Percentiles rank a stretch among this genome's conserved stretches.
These are phyloP conservation scores for Ivindomyrus marchei DNA, from an alignment of 2,113 vertebrate species.

Conservation along the genomic window DNA sequence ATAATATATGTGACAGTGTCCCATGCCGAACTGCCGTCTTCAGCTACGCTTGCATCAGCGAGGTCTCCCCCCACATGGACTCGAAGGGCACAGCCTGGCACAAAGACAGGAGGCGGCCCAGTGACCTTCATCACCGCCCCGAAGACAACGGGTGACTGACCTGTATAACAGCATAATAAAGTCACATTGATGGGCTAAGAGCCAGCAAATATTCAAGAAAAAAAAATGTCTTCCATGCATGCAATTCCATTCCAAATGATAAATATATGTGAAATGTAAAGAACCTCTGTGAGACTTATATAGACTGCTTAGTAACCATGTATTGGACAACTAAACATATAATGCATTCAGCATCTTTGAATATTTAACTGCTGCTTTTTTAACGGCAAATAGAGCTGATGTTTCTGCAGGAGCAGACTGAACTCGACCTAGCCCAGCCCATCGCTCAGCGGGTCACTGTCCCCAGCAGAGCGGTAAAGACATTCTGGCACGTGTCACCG, in stretches of 20 bases:
- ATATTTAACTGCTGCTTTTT: not conserved
- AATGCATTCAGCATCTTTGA: not conserved
- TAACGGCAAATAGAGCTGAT: not conserved
- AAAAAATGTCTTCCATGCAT: not conserved
- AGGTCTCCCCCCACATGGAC: not conserved
- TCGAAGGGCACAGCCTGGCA: not conserved
- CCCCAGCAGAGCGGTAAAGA: not conserved
- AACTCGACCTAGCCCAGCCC: not conserved
- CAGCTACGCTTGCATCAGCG: not conserved
- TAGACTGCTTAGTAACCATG: not conserved
- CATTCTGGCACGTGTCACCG: not conserved
- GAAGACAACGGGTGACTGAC: not conserved
- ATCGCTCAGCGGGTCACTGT: not conserved
- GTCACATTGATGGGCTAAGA: not conserved
- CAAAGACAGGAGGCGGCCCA: not conserved
- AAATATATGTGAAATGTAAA: not conserved
- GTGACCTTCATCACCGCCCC: not conserved
- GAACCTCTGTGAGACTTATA: not conserved
- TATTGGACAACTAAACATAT: not conserved
- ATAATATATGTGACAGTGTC: not conserved
- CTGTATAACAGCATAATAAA: not conserved
- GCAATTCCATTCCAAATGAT: not conserved
- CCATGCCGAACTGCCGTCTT: not conserved
- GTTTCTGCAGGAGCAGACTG: not conserved
- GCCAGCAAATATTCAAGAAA: not conserved